Evolutionary conservation across 1,140 invertebrate species (phyloP), one percentile per base, ranked within the genome.

Genomic region (Lanistes nyassanus): DNA sequence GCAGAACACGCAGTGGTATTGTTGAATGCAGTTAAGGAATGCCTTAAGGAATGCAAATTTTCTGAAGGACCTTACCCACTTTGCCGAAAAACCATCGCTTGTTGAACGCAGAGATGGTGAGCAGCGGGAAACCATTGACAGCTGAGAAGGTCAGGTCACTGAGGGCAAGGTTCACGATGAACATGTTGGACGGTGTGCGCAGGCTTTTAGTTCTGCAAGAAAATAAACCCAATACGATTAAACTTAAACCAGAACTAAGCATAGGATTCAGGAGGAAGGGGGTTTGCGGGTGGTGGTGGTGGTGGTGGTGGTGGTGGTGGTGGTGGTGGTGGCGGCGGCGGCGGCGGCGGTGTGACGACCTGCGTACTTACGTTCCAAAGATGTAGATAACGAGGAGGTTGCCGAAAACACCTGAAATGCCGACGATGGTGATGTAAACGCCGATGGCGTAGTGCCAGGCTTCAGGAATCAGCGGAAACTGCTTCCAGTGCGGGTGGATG

Each of bases 321-420:
- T 6, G 19, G 5, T 47, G 2, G 19, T 13, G 9, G 5, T 2
- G 42, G 5, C 42, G 19, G 42, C 9, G 19, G 5, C n/a, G 1
- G 42, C 42, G 19, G 42, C 19, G 2, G 42, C 42, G 37, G 66
- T 76, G 11, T 42, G 29, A 34, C 16, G 47, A 36, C 13, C 7
- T 74, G 26, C 34, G 65, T 58, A 82, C 83, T 82, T 90, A 88
- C 86, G 80, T 84, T 29, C 91, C 91, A 87, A 96, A 97, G 76
- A 97, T 94, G 88, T 94, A 96, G 74, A 96, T 91, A 42, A 97
- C 95, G 90, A 96, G 93, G 37, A 93, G 93, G 83, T 97, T 97
- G 74, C 95, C 96, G 68, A 89, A 73, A n/a, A 94, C 84, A 2
- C 93, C 92, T 78, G 95, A 89, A 34, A 93, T 86, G 26, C 94